Evolutionary conservation across 2,113 vertebrate species (phyloP).

Genomic region (Triplophysa siluroides): DNA sequence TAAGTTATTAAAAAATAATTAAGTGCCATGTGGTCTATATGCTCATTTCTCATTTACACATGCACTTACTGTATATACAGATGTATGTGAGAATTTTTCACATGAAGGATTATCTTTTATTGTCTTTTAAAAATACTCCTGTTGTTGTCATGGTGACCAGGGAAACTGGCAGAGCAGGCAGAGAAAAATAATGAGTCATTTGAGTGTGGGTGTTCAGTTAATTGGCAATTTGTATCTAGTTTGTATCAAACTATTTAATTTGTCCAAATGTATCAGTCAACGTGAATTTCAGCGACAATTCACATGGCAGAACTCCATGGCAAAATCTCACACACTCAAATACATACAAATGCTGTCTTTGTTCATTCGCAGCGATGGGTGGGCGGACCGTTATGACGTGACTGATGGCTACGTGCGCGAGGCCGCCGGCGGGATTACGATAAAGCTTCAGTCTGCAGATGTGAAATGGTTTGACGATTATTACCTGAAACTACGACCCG

Average conservation of each 20-base stretch:
- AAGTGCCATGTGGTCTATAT: neutral
- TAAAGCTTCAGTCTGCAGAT: constrained; percentile 97
- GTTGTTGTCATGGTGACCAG: constrained; percentile 25
- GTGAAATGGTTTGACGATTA: constrained; percentile 99
- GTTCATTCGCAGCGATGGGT: constrained; percentile 84
- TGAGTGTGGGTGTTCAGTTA: constrained; percentile 33
- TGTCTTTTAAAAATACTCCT: constrained; percentile 23
- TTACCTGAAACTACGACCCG: constrained; percentile 92
- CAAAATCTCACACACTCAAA: constrained; percentile 6
- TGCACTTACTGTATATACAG: neutral
- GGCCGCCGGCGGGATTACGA: constrained; percentile 94
- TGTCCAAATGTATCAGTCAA: constrained; percentile 27
- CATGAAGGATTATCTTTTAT: constrained; percentile 19
- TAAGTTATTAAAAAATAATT: neutral
- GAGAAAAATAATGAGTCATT: constrained; percentile 22
- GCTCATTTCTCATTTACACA: neutral
- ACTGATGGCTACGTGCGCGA: constrained; percentile 92
- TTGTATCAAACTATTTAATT: constrained; percentile 38
- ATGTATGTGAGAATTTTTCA: constrained; percentile 3
- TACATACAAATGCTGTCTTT: neutral
- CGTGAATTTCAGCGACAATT: neutral
- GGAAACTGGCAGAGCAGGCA: constrained; percentile 8
- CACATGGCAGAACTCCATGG: neutral
- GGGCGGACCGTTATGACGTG: constrained; percentile 97
- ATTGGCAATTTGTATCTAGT: constrained; percentile 40